Evolutionary conservation across 1,140 invertebrate species (phyloP).

Genomic region (Euglossa dilemma): DNA sequence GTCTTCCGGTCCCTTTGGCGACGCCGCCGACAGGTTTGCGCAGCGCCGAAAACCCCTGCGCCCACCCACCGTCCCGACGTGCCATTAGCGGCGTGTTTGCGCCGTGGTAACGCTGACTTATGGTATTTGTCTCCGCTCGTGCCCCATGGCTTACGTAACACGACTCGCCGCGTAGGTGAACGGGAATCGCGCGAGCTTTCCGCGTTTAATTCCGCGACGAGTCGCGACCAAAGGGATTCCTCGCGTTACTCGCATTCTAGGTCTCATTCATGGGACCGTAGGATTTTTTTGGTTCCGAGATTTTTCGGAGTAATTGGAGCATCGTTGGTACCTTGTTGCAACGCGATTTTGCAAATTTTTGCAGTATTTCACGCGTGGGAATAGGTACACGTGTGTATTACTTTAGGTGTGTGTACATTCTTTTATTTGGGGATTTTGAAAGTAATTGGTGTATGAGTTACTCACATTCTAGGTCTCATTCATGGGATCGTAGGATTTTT

Average conservation of each 20-base stretch:
- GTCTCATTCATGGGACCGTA: no score
- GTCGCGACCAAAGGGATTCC: slow-evolving; percentile 23
- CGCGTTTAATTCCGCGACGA: slow-evolving; percentile 8
- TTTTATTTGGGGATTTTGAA: no score
- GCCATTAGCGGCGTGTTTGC: slow-evolving; percentile 53
- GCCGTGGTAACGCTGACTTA: slow-evolving; percentile 54
- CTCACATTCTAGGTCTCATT: background rate
- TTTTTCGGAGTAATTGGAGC: no score
- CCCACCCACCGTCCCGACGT: slow-evolving; percentile 37
- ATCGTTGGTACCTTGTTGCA: no score
- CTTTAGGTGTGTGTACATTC: no score
- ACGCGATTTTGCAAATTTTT: no score
- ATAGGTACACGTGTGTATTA: no score
- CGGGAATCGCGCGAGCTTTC: slow-evolving; percentile 7
- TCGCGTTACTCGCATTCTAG: slow-evolving; percentile 13
- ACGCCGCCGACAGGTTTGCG: slow-evolving; percentile 61
- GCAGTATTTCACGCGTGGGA: no score
- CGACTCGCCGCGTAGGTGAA: slow-evolving; percentile 30
- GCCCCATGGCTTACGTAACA: slow-evolving; percentile 37
- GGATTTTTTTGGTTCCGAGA: no score
- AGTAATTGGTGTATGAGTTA: no score
- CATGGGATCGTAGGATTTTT: no score
- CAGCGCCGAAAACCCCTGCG: slow-evolving; percentile 51
- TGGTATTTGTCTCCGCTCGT: slow-evolving; percentile 51
- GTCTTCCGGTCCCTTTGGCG: slow-evolving; percentile 57